These are phyloP conservation scores for Caenorhabditis angaria DNA, from an alignment of 2,888 invertebrate genomes.

Conservation along the genomic window DNA sequence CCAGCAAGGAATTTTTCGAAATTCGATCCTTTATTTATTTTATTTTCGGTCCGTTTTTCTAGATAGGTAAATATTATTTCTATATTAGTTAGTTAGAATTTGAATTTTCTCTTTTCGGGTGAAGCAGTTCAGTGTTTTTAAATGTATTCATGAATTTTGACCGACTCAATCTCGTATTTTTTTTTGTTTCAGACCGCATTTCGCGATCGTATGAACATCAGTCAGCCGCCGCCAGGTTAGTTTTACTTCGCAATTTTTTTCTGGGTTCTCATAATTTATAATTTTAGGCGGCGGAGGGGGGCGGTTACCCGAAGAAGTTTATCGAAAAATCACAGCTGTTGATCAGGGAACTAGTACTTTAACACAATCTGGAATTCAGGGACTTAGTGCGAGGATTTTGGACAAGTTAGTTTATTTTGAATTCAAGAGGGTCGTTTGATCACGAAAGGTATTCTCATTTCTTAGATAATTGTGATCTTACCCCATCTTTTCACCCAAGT, in stretches of 20 bases:
- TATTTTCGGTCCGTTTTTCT: slow-evolving; percentile 13
- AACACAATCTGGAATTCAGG: slow-evolving; percentile 63
- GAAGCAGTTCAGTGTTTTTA: no score
- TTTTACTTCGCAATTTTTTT: slow-evolving; percentile 5
- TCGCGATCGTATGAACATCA: slow-evolving; percentile 42
- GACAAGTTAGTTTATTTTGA: slow-evolving; percentile 64
- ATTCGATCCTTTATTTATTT: not conserved
- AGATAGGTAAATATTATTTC: slow-evolving; percentile 25
- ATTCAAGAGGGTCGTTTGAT: no score
- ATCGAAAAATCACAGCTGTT: slow-evolving; percentile 64
- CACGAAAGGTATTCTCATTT: no score
- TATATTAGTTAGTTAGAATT: not conserved
- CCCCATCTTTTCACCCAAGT: no score
- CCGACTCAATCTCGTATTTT: slow-evolving; percentile 1
- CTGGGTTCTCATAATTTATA: not conserved
- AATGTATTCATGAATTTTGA: slow-evolving; percentile 14
- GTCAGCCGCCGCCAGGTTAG: slow-evolving; percentile 55
- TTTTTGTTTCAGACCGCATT: slow-evolving; percentile 36
- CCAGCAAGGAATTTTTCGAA: not conserved
- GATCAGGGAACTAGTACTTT: slow-evolving; percentile 70
- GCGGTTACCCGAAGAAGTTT: slow-evolving; percentile 68
- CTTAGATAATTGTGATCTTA: no score
- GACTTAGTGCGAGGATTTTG: slow-evolving; percentile 69
- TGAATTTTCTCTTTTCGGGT: not conserved
- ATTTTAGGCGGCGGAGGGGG: slow-evolving; percentile 20